Percentiles rank a stretch among this genome's conserved stretches.
Evolutionary conservation across 2,888 invertebrate genomes (phyloP).

Genomic region (Eubasilissa splendida): DNA sequence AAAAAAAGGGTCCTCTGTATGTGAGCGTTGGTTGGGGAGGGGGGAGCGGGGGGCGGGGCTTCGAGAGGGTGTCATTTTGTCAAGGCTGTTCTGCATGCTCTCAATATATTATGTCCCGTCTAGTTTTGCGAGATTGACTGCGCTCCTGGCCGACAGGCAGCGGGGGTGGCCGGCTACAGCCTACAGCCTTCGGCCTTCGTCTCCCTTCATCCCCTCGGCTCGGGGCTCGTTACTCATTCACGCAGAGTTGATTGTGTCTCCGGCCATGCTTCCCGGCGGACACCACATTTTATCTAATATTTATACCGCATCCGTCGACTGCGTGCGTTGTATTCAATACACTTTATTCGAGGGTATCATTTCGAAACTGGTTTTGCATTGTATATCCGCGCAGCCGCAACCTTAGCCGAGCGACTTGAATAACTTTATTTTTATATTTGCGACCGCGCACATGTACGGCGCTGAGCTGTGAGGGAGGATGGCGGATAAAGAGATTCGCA

Average conservation of each 20-base stretch:
- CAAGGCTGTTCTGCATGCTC: neutral
- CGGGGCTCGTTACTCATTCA: slow-evolving; percentile 29
- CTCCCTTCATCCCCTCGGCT: neutral
- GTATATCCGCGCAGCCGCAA: no score
- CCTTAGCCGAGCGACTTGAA: no score
- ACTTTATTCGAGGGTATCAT: slow-evolving; percentile 5
- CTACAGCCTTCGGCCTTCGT: neutral
- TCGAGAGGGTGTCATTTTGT: neutral
- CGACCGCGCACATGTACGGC: no score
- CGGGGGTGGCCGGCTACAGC: neutral
- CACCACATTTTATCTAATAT: slow-evolving; percentile 11
- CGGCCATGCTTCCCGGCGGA: slow-evolving; percentile 2
- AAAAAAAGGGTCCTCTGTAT: neutral
- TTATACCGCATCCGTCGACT: slow-evolving; percentile 2
- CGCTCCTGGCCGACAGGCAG: neutral
- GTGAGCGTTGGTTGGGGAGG: neutral
- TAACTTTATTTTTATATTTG: no score
- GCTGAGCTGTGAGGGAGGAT: no score
- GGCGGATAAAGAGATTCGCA: no score
- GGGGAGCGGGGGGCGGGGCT: no score
- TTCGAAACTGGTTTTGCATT: neutral
- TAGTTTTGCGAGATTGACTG: neutral
- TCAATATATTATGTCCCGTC: neutral
- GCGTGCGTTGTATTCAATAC: slow-evolving; percentile 17
- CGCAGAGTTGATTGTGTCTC: slow-evolving; percentile 29